These are phyloP conservation scores for Sternotherus odoratus DNA, from an alignment of 2,797 vertebrate species.

Conservation along the genomic window DNA sequence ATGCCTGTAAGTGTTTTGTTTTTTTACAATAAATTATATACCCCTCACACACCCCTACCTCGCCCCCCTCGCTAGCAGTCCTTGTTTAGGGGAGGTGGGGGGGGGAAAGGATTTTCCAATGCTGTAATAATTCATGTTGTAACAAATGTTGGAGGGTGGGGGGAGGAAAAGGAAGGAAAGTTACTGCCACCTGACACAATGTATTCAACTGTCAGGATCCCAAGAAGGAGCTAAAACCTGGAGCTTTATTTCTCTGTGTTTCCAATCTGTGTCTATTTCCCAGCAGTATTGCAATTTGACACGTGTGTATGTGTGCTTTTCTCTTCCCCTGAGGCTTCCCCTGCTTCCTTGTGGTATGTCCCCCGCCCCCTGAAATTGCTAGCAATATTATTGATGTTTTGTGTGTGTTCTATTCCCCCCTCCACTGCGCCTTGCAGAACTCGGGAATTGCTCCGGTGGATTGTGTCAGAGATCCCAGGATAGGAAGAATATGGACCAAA, in stretches of 20 bases:
- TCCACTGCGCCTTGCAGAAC: slow-evolving; percentile 83
- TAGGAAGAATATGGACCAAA: slow-evolving; percentile 97
- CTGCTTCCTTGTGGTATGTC: slow-evolving; percentile 40
- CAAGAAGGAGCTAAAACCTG: slow-evolving; percentile 43
- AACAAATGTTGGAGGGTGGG: background rate
- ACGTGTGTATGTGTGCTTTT: slow-evolving; percentile 55
- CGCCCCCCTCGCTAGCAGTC: background rate
- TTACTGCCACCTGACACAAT: slow-evolving; percentile 74
- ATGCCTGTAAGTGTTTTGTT: slow-evolving; percentile 88
- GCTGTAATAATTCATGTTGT: background rate
- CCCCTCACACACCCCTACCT: no score
- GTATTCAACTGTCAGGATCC: slow-evolving; percentile 74
- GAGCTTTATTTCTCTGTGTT: slow-evolving; percentile 56
- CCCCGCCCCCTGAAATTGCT: slow-evolving; percentile 48
- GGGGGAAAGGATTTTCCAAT: background rate
- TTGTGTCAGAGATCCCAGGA: slow-evolving; percentile 94
- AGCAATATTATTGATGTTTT: slow-evolving; percentile 25
- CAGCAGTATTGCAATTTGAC: slow-evolving; percentile 74
- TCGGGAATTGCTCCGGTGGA: slow-evolving; percentile 95
- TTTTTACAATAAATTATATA: background rate
- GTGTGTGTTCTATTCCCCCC: slow-evolving; percentile 41
- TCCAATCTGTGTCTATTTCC: slow-evolving; percentile 70
- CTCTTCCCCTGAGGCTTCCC: slow-evolving; percentile 34
- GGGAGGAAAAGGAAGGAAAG: background rate
- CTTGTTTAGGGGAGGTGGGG: background rate